Conservation (phyloP, 2,113 vertebrate genomes). For the Xenopus borealis region DNA sequence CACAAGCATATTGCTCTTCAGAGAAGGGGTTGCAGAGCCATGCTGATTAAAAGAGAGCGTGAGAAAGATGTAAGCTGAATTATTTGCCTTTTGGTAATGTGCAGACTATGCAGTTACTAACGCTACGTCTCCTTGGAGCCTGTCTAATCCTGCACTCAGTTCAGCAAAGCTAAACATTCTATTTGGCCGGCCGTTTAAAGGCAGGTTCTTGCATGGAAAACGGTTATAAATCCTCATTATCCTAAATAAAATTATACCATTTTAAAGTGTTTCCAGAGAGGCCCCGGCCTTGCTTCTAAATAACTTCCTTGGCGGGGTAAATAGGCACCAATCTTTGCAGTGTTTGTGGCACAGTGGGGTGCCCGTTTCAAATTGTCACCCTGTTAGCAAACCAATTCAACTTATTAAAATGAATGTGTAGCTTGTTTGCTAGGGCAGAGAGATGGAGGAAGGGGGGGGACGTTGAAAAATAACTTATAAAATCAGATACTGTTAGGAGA, state of each 20-base stretch:
- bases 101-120: slow-evolving; percentile 36
- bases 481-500: slow-evolving; percentile 74
- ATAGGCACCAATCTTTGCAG: slow-evolving; percentile 91
- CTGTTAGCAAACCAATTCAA: slow-evolving; percentile 93
- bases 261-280: slow-evolving; percentile 89
- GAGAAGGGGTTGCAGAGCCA: background rate
- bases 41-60: slow-evolving; percentile 7
- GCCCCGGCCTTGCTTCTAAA: slow-evolving; percentile 92
- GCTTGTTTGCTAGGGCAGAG: slow-evolving; percentile 61
- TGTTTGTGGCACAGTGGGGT: slow-evolving; percentile 97
- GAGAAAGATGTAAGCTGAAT: slow-evolving; percentile 36
- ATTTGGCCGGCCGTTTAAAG: slow-evolving; percentile 66
- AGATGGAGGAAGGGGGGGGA: slow-evolving; percentile 33
- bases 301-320: slow-evolving; percentile 90
- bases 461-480: slow-evolving; percentile 73
- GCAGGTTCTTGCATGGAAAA: slow-evolving; percentile 74
- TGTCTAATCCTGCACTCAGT: slow-evolving; percentile 28
- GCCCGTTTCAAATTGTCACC: slow-evolving; percentile 91
- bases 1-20: too few species aligned
- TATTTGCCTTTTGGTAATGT: slow-evolving; percentile 35
- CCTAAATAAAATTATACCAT: slow-evolving; percentile 96
- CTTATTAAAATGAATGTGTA: slow-evolving; percentile 80
- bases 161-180: slow-evolving; percentile 62
- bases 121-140: slow-evolving; percentile 26
- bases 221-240: slow-evolving; percentile 98